Percentiles rank a stretch among this genome's conserved stretches.
Conservation (phyloP, 1,140 invertebrate genomes). For the Scaptomyza montana region DNA sequence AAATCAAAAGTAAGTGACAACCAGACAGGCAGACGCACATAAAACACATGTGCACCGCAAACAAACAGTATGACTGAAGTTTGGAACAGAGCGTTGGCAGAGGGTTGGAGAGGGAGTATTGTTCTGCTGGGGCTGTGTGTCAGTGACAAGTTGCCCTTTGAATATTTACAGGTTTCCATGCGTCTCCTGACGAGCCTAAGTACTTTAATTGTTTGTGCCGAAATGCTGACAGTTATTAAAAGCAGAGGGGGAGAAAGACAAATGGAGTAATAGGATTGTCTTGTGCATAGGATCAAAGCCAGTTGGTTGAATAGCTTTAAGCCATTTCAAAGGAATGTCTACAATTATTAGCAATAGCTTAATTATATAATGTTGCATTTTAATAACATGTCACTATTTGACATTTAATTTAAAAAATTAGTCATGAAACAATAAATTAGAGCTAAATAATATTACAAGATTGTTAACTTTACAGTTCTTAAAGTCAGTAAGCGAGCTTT, state of each 20-base stretch:
- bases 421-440: neutral
- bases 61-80: constrained; percentile 58
- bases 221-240: constrained; percentile 40
- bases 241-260: neutral
- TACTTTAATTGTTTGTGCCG: constrained; percentile 67
- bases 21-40: constrained; percentile 76
- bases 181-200: constrained; percentile 47
- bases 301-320: constrained; percentile 1
- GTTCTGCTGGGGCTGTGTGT: constrained; percentile 18
- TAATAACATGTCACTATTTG: too few relatives aligned
- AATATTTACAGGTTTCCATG: constrained; percentile 57
- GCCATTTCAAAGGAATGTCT: neutral
- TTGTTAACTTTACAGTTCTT: neutral
- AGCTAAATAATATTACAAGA: neutral
- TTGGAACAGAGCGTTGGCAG: neutral
- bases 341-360: neutral
- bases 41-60: constrained; percentile 79
- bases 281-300: neutral
- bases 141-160: constrained; percentile 69
- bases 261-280: neutral
- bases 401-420: neutral
- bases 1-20: constrained; percentile 81
- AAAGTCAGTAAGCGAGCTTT: too few relatives aligned
- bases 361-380: neutral
- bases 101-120: neutral